These are phyloP conservation scores for Cryptus viduatorius DNA, from an alignment of 2,888 invertebrate genomes.

Conservation along the genomic window DNA sequence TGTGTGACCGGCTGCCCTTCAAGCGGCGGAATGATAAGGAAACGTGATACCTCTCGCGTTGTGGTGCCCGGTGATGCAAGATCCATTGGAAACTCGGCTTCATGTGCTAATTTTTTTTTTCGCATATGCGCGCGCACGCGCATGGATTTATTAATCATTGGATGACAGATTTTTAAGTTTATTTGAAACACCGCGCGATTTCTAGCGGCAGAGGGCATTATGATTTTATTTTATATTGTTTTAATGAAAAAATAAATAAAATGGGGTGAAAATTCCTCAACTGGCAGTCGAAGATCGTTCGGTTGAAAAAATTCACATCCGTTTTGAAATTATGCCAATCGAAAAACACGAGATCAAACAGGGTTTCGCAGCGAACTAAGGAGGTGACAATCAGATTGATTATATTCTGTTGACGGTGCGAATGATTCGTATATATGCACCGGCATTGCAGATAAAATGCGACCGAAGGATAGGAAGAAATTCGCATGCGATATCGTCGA, in stretches of 20 bases:
- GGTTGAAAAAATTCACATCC: not conserved
- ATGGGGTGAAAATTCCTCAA: not conserved
- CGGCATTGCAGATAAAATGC: conserved; percentile 6
- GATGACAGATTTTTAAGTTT: not conserved
- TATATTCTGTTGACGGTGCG: not conserved
- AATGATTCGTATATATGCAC: not conserved
- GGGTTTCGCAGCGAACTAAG: not conserved
- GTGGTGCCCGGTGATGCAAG: not conserved
- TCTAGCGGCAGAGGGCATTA: not conserved
- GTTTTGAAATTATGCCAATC: not conserved
- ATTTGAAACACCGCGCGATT: not conserved
- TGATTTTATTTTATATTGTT: not conserved
- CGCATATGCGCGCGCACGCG: not conserved
- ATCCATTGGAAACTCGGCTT: conserved; percentile 26
- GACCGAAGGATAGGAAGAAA: not conserved
- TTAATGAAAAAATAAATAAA: not conserved
- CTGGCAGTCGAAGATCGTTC: not conserved
- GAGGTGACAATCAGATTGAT: not conserved
- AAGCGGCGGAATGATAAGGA: conserved; percentile 62
- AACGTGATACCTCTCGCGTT: conserved; percentile 5
- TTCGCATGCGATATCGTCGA: not conserved
- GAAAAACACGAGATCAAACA: not conserved
- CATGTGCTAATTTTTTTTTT: not conserved
- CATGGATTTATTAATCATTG: conserved; percentile 7
- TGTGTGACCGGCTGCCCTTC: conserved; percentile 64